Base-by-base conservation (phyloP, 2,113 vertebrate genomes). In the Pachypanchax playfairii region DNA sequence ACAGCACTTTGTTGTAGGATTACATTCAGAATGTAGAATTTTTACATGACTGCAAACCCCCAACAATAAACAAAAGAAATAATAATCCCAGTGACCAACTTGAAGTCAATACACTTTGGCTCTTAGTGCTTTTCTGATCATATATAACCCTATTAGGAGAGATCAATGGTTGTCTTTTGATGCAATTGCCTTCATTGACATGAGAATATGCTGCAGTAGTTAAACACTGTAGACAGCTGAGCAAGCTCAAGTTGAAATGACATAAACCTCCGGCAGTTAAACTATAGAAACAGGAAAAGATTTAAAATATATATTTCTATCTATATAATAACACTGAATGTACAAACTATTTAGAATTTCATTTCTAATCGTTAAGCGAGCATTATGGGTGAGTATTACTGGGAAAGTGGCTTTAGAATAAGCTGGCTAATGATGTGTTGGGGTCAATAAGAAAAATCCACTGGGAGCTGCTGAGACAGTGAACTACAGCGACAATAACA, bases 401-500 rank as follows among this genome's bases (percentile, higher is more conserved):
- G 79, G 70, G 87, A 82, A 88, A 90, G 89, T 84, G 86, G 90
- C 77, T 90, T 90, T 87, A 73, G 60, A 82, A 68, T 92, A 92
- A 91, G 85, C 86, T 77, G 29, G 63, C 82, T 92, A 91, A 92
- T 91, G 88, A 91, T 89, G 86, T 79, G 80, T 65, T 20, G 59
- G 84, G 88, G 92, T 92, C 87, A 92, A 92, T 91, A 79, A 72
- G 73, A 77, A 35, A 61, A 77, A 65, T 82, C 89, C 56, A 52
- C 76, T 75, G 91, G 88, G 90, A 90, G 73, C 70, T 60, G 46
- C 77, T 68, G 80, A 87, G 87, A 86, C 84, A 71, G 84, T 89
- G 87, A 91, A 83, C 87, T 85, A 88, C 78, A 73, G 90, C 80
- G 84, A 88, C 88, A 90, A 91, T 88, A 91, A 89, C 81, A 79